Evolutionary conservation across 2,888 invertebrate species (phyloP), one percentile per base, ranked within the genome.

Genomic region (Aphelenchoides bicaudatus): DNA sequence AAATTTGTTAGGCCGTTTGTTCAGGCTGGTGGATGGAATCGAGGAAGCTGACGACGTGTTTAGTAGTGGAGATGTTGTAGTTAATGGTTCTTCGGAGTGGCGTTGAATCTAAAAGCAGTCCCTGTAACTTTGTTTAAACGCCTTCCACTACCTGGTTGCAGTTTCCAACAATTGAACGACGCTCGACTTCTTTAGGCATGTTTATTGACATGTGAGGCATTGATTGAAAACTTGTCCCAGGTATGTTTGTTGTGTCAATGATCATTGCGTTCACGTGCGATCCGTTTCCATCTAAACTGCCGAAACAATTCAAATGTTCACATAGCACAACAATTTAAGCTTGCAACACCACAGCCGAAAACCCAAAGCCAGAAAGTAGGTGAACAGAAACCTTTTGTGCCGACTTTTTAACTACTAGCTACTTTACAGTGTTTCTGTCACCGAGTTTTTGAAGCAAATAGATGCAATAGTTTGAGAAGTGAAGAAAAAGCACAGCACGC

Each of bases 1-100:
- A 29, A 51, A 51, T 3, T 51, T 51, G 52, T 43, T 43, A 10
- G 43, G 43, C 23, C 43, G 6, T 19, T n/a, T 19, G 25, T 43
- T 25, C 43, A 43, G 25, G 25, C 43, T 43, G 8, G 43, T 43
- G 8, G 43, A 43, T n/a, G 43, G 43, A n/a, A 43, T 43, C 23
- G 43, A 43, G 10, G 43, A 8, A 21, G 16, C 43, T 6, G 8
- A 21, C 8, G 43, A 43, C 8, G 43, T 43, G 10, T 21, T 10
- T n/a, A 43, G 43, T 25, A 25, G n/a, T 6, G 43, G 16, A 6
- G 16, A 21, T 10, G 6, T 25, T 8, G 43, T 43, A 10, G 43
- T 43, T 6, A 6, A 10, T 10, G 23, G 43, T 8, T 43, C 43
- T 10, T 43, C 43, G 43, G 43, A 43, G 23, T 21, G 16, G 23